These are phyloP conservation scores for Zaprionus davidi DNA, from an alignment of 1,140 invertebrate genomes.

Conservation along the genomic window DNA sequence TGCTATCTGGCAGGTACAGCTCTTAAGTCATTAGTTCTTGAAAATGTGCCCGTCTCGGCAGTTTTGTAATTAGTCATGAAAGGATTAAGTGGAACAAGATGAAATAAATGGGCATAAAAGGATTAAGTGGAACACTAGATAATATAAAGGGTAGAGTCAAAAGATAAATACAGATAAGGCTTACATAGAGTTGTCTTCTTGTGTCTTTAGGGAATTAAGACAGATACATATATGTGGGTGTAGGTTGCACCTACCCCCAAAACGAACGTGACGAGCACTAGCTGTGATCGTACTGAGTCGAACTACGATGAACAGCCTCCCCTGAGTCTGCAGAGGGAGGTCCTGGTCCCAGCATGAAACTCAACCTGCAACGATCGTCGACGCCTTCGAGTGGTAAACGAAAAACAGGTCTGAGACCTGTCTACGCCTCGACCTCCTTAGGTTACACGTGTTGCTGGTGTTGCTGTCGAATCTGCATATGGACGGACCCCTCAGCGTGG, in stretches of 20 bases:
- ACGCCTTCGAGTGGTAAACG: conserved; percentile 55
- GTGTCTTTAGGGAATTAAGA: background rate
- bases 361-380: conserved; percentile 44
- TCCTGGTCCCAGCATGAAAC: conserved; percentile 43
- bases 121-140: background rate
- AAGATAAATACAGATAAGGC: background rate
- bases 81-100: conserved; percentile 35
- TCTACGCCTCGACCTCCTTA: conserved; percentile 62
- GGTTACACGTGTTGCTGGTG: conserved; percentile 70
- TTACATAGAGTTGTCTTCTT: background rate
- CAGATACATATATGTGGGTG: background rate
- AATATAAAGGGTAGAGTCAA: background rate
- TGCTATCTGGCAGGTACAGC: conserved; percentile 7
- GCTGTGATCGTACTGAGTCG: background rate
- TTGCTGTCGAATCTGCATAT: conserved; percentile 72
- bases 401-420: conserved; percentile 54
- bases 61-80: conserved; percentile 37
- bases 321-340: conserved; percentile 66
- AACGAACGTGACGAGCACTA: background rate
- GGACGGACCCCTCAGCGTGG: conserved; percentile 45
- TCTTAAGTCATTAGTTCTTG: conserved; percentile 32
- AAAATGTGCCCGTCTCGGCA: conserved; percentile 13
- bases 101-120: conserved; percentile 14
- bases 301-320: conserved; percentile 23
- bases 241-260: background rate